Evolutionary conservation across 2,888 invertebrate genomes (phyloP), one percentile per base, ranked within the genome.

Genomic region (Poecilus cupreus): DNA sequence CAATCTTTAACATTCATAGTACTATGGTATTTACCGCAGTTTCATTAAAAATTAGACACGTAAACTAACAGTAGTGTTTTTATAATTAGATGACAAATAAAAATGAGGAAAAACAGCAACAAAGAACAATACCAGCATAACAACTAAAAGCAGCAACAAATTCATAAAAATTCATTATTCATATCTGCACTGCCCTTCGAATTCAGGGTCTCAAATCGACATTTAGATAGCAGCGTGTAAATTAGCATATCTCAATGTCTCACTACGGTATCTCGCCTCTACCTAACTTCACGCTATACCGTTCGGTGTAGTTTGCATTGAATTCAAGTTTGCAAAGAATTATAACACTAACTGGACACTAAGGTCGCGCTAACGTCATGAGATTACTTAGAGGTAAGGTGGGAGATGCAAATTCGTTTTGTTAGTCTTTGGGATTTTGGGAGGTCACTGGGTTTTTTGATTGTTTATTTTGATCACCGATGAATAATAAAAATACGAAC

Each of bases 171-270:
- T 51, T 10, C 51, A 51, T 51, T 18, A 68, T 68, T 37, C 64
- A 68, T 68, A 13, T 8, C 16, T 18, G 10, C 64, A 10, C 4
- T 68, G 64, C 64, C 64, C 64, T 68, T 68, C 64, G 39, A 18
- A 32, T 68, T 68, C 64, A 68, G 32, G 64, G 64, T 68, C 64
- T 37, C 64, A 37, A 32, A 68, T 68, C 64, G 64, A 37, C 64
- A 68, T 68, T 68, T 68, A 68, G 64, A 68, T 68, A 68, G 64
- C 64, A 60, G 37, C 11, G 37, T 11, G 6, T 4, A 37, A 22
- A 60, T 68, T 68, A 1, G 16, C 64, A 68, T 68, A 18, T 37
- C 64, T 68, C 64, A 68, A 68, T 68, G 64, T 32, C 64, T 68
- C 32, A 16, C 32, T 60, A 60, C n/a, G 26, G 26, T 60, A n/a